phyloP scores from a whole-genome alignment of 2,888 invertebrate genomes.

The Augochlorella aurata region DNA sequence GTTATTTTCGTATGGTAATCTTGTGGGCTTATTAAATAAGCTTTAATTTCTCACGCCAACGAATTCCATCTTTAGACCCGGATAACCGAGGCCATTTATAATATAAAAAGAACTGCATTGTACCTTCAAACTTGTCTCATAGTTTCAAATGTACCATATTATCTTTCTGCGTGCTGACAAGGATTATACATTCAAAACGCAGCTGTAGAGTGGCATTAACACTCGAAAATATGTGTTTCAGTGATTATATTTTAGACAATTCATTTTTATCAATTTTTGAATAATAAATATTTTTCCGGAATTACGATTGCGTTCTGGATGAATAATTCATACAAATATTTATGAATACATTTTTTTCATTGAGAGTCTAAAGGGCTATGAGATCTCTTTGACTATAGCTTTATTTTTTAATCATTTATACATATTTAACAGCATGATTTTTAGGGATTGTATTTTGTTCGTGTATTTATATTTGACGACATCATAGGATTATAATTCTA shows the following conservation, averaged over 20 bases:
- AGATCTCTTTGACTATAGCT: constrained; percentile 36
- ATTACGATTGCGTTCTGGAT: constrained; percentile 36
- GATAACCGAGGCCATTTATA: constrained; percentile 11
- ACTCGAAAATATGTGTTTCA: background rate
- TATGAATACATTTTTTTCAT: constrained; percentile 29
- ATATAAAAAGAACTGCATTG: constrained; percentile 7
- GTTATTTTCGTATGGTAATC: constrained; percentile 5
- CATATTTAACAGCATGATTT: constrained; percentile 29
- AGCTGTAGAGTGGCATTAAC: background rate
- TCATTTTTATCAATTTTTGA: background rate
- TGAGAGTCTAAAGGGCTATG: constrained; percentile 42
- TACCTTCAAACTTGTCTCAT: constrained; percentile 10
- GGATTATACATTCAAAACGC: constrained; percentile 37
- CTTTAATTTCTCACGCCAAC: constrained; percentile 12
- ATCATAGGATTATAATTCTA: constrained; percentile 21
- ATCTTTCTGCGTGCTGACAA: constrained; percentile 26
- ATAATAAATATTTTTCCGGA: background rate
- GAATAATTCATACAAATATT: constrained; percentile 17
- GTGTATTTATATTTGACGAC: background rate
- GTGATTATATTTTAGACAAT: background rate
- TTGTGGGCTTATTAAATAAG: background rate
- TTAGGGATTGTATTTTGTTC: constrained; percentile 23
- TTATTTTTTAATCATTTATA: constrained; percentile 47
- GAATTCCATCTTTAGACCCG: constrained; percentile 2
- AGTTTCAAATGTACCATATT: constrained; percentile 26